phyloP scores from a whole-genome alignment of 92 coral and sea anemone species.

The Zoanthus gigantus region DNA sequence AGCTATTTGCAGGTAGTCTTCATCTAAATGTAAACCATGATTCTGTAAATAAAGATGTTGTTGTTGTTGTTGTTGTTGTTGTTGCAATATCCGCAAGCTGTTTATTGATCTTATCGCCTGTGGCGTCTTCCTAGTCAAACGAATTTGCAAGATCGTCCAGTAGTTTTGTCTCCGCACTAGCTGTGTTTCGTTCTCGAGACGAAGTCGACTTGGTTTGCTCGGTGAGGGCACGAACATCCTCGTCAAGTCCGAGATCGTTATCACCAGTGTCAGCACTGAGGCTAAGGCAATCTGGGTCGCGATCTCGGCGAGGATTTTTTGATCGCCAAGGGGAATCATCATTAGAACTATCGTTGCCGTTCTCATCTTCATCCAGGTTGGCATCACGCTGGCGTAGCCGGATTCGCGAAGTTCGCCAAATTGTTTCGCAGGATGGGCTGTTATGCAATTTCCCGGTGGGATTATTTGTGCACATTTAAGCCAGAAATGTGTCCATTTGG shows the following conservation, averaged over 20 bases:
- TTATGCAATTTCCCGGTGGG: not conserved
- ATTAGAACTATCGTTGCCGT: not conserved
- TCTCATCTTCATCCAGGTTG: not conserved
- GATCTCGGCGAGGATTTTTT: conserved; percentile 18
- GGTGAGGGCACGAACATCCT: conserved; percentile 1
- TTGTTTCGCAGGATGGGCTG: conserved; percentile 18
- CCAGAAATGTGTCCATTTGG: conserved; percentile 43
- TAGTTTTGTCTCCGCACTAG: conserved; percentile 6
- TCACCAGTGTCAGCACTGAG: conserved; percentile 9
- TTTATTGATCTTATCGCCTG: not conserved
- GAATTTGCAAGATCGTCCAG: not conserved
- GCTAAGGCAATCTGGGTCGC: not conserved
- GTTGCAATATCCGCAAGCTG: not conserved
- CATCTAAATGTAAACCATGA: too few species aligned
- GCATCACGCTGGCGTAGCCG: not conserved
- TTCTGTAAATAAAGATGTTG: too few species aligned
- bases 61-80: too few species aligned
- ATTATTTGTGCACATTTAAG: conserved; percentile 29
- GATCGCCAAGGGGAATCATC: not conserved
- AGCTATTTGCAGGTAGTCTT: too few species aligned
- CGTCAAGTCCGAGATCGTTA: conserved; percentile 1
- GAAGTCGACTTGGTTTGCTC: conserved; percentile 21
- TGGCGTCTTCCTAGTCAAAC: not conserved
- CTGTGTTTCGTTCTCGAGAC: conserved; percentile 12
- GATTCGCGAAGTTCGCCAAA: not conserved